Percentiles rank a stretch among this genome's conserved stretches.
Conservation (phyloP, 1,140 invertebrate genomes). For the Geopemphigus sp. region DNA sequence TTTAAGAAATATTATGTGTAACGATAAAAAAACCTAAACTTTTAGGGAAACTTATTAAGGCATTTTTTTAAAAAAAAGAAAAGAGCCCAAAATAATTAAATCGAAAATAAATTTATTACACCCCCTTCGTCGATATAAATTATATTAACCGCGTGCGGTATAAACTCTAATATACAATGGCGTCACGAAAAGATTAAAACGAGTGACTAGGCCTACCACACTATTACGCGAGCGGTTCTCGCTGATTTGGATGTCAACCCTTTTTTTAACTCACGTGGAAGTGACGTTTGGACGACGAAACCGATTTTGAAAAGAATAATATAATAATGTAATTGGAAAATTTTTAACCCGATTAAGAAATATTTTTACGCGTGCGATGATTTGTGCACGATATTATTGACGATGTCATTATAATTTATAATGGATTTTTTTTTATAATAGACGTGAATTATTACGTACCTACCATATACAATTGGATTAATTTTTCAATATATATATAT, state of each 20-base stretch:
- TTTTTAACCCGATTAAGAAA: neutral
- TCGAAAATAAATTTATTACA: neutral
- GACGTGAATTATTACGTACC: no score
- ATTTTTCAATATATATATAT: no score
- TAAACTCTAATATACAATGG: neutral
- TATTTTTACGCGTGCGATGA: neutral
- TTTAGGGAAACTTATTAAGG: no score
- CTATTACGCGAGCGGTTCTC: neutral
- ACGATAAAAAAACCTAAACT: no score
- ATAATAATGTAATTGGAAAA: neutral
- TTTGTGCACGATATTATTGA: no score
- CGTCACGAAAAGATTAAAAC: neutral
- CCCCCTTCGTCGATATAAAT: neutral
- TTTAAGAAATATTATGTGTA: no score
- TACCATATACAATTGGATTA: no score
- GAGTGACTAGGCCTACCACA: neutral
- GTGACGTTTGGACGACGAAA: neutral
- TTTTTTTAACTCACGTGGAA: neutral
- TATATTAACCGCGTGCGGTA: neutral
- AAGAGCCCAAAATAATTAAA: no score
- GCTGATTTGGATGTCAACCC: constrained; percentile 4
- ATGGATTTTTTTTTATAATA: no score
- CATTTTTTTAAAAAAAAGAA: no score
- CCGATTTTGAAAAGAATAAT: neutral
- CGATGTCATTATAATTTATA: neutral